These are phyloP conservation scores for Charaxes varanes DNA, from an alignment of 1,140 invertebrate genomes.

Conservation along the genomic window DNA sequence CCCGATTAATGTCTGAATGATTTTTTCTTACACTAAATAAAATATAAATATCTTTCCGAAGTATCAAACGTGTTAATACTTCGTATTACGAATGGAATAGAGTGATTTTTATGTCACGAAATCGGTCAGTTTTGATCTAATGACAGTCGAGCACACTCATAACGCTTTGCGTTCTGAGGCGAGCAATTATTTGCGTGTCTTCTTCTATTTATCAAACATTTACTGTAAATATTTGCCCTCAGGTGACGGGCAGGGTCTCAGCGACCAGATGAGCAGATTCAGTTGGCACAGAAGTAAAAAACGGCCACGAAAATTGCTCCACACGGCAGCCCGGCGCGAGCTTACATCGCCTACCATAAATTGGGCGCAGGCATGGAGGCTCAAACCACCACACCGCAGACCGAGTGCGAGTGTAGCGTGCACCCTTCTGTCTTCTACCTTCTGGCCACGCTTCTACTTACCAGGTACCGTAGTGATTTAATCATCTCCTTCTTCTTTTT, in stretches of 20 bases:
- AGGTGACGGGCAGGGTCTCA: slow-evolving; percentile 41
- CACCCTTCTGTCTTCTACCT: slow-evolving; percentile 69
- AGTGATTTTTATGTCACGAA: too few relatives aligned
- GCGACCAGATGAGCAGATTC: slow-evolving; percentile 63
- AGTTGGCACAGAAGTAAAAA: slow-evolving; percentile 29
- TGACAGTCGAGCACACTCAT: too few relatives aligned
- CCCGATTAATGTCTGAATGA: too few relatives aligned
- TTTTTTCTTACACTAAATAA: too few relatives aligned
- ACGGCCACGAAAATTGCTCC: slow-evolving; percentile 66
- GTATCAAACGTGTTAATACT: too few relatives aligned
- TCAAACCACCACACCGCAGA: slow-evolving; percentile 54
- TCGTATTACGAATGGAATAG: too few relatives aligned
- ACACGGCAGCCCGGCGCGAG: slow-evolving; percentile 63
- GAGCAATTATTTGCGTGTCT: too few relatives aligned
- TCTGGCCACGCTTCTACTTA: slow-evolving; percentile 65
- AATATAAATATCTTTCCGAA: too few relatives aligned
- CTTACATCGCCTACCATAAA: slow-evolving; percentile 69
- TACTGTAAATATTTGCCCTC: not conserved
- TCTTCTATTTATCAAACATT: not conserved
- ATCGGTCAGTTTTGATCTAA: too few relatives aligned
- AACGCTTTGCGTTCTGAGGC: too few relatives aligned
- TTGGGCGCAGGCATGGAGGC: slow-evolving; percentile 61
- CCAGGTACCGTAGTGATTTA: slow-evolving; percentile 51
- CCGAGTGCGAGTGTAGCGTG: slow-evolving; percentile 66
- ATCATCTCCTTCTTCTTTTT: too few relatives aligned